A percentile compares a stretch with the other conserved stretches of the same genome.
Evolutionary conservation across 2,113 vertebrate species (phyloP).

Genomic region (Herpetotheres cachinnans): DNA sequence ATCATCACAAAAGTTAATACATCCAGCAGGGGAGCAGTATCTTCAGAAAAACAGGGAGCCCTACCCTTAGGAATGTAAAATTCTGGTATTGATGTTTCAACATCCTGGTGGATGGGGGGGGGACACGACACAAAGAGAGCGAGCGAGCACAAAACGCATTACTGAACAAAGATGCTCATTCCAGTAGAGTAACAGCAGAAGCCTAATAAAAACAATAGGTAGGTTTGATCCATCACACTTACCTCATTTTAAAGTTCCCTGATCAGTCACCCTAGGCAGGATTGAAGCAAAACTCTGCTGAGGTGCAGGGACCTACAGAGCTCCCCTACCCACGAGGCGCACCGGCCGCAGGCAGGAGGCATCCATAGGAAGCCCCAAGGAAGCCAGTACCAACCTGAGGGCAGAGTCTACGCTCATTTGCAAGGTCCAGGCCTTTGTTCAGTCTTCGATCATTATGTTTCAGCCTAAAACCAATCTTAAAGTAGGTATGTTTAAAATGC

Average conservation of each 20-base stretch:
- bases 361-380: not conserved
- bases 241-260: not conserved
- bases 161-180: not conserved
- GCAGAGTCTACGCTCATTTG: fast-evolving
- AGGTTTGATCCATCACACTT: not conserved
- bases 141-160: not conserved
- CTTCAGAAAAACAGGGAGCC: not conserved
- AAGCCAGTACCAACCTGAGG: not conserved
- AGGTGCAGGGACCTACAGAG: not conserved
- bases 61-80: not conserved
- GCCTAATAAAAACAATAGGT: not conserved
- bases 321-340: not conserved
- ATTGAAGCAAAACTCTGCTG: not conserved
- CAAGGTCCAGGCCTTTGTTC: not conserved
- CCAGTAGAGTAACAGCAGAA: not conserved
- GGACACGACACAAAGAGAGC: too few species aligned
- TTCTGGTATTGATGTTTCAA: not conserved
- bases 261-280: not conserved
- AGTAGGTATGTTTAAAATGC: not conserved
- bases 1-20: not conserved
- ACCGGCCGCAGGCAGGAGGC: not conserved
- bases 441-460: not conserved
- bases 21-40: not conserved
- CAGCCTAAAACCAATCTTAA: not conserved
- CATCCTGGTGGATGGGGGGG: too few species aligned